A percentile compares a stretch with the other conserved stretches of the same genome.
These are phyloP conservation scores for Eptatretus burgeri DNA, from an alignment of 2,113 vertebrate species.

Conservation along the genomic window DNA sequence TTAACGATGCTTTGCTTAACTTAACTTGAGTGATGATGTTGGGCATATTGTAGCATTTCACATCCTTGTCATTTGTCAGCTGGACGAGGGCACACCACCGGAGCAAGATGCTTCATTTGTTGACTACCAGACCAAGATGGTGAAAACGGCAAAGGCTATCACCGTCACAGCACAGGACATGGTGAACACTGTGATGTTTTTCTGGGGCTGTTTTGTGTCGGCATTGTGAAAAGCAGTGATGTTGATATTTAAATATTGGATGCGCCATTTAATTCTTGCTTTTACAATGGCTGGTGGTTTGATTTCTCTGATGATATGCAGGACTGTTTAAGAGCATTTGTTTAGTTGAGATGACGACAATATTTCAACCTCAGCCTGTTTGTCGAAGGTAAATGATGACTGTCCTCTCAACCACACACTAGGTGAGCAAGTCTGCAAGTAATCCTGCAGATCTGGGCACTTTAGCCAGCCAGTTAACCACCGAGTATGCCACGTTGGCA, in stretches of 20 bases:
- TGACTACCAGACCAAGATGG: slow-evolving; percentile 96
- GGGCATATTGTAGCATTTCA: neutral
- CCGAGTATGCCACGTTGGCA: slow-evolving; percentile 57
- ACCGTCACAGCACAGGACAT: slow-evolving; percentile 91
- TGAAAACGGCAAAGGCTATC: slow-evolving; percentile 82
- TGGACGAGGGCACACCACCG: slow-evolving; percentile 37
- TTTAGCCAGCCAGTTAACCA: slow-evolving; percentile 68
- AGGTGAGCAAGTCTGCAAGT: slow-evolving; percentile 85
- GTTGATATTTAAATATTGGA: too few species aligned
- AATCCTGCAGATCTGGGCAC: slow-evolving; percentile 69
- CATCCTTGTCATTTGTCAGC: slow-evolving; percentile 14
- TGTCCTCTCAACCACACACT: neutral
- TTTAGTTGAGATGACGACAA: neutral
- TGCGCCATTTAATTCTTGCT: neutral
- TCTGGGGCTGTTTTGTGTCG: too few species aligned
- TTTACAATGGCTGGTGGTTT: slow-evolving; percentile 6
- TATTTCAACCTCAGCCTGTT: neutral
- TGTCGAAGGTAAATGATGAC: too few species aligned
- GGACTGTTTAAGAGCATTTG: neutral
- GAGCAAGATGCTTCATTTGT: slow-evolving; percentile 83
- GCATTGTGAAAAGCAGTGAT: too few species aligned
- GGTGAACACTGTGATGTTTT: slow-evolving; percentile 19
- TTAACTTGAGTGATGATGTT: too few species aligned
- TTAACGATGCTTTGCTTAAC: neutral
- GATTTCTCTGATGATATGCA: neutral